Conservation (phyloP, 1,140 invertebrate species). For the Himalopsyche phryganea region DNA sequence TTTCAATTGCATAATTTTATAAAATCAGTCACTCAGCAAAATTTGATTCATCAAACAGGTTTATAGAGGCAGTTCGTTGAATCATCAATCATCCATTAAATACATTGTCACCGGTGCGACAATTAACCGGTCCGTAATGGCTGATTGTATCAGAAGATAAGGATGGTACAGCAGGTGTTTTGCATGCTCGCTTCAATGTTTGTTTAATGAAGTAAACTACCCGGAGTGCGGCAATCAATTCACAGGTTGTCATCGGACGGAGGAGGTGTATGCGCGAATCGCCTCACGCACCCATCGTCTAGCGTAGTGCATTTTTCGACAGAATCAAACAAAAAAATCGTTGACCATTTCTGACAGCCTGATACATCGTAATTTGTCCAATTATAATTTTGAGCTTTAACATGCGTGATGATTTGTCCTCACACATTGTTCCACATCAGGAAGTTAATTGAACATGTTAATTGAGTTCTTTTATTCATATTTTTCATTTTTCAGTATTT, state of each 20-base stretch:
- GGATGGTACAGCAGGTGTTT: constrained; percentile 14
- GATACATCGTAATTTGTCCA: constrained; percentile 4
- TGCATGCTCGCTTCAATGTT: constrained; percentile 13
- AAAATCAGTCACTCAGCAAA: too few relatives aligned
- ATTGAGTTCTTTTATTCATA: too few relatives aligned
- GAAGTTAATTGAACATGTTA: too few relatives aligned
- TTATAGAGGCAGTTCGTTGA: too few relatives aligned
- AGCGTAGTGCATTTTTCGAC: not conserved
- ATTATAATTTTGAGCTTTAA: not conserved
- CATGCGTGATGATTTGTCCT: not conserved
- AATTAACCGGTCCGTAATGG: constrained; percentile 15
- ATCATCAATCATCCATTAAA: constrained; percentile 21
- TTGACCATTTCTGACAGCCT: not conserved
- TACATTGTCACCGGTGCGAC: constrained; percentile 14
- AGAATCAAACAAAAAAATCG: not conserved
- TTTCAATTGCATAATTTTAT: too few relatives aligned
- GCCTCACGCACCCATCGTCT: not conserved
- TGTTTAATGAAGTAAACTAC: constrained; percentile 19
- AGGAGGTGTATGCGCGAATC: not conserved
- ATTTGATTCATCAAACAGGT: too few relatives aligned
- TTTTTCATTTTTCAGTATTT: too few relatives aligned
- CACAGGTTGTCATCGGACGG: constrained; percentile 13
- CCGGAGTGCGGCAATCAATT: constrained; percentile 14
- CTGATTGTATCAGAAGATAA: constrained; percentile 16
- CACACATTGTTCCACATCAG: not conserved